Conservation (phyloP, 2,797 vertebrate species). For the Decapterus maruadsi region DNA sequence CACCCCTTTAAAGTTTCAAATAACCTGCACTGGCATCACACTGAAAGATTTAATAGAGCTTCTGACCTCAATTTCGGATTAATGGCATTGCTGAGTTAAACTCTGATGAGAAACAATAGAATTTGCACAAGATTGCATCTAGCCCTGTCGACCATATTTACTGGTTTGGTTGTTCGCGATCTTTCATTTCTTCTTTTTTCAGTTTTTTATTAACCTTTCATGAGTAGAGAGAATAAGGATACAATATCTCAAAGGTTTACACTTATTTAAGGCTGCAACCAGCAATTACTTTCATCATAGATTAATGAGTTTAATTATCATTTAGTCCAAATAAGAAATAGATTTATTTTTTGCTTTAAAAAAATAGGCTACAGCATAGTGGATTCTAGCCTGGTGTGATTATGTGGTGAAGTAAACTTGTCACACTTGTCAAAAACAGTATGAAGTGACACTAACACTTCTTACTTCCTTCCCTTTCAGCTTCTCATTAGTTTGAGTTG, state of each 20-base stretch:
- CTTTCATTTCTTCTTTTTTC: not conserved
- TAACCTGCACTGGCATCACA: not conserved
- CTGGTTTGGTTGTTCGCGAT: not conserved
- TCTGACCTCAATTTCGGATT: not conserved
- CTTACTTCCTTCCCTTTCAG: not conserved
- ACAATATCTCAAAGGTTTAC: no score
- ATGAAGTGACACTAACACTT: not conserved
- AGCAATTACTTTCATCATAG: not conserved
- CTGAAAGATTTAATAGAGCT: not conserved
- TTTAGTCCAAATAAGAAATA: not conserved
- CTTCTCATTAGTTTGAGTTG: not conserved
- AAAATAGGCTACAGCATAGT: not conserved
- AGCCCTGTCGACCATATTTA: not conserved
- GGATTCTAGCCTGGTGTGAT: not conserved
- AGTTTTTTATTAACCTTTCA: not conserved
- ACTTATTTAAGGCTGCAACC: not conserved
- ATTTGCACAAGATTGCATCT: not conserved
- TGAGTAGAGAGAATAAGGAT: not conserved
- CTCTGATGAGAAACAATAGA: not conserved
- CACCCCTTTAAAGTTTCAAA: not conserved
- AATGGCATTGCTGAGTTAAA: not conserved
- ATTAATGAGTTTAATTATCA: not conserved
- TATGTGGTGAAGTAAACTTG: not conserved
- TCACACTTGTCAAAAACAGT: not conserved
- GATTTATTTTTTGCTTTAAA: no score